Percentiles rank a stretch among this genome's conserved stretches.
Conservation (phyloP, 2,113 vertebrate species). For the Myiozetetes cayanensis region DNA sequence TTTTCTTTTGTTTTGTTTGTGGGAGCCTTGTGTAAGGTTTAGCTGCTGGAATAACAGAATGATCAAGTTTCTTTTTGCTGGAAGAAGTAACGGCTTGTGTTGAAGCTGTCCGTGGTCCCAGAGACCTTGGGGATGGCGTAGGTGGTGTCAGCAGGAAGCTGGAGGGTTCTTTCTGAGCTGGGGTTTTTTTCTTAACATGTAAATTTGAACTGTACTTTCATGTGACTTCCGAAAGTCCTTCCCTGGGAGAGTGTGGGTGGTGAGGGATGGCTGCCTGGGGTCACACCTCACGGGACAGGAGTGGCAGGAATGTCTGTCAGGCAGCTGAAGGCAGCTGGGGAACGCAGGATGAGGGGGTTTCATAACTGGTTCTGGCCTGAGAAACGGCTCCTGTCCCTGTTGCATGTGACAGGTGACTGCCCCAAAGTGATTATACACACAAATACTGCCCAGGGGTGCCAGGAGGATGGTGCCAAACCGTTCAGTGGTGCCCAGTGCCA, state of each 20-base stretch:
- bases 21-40: slow-evolving; percentile 27
- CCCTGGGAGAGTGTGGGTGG: not conserved
- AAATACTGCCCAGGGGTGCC: not conserved
- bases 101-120: not conserved
- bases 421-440: not conserved
- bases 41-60: slow-evolving; percentile 6
- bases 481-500: not conserved
- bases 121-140: not conserved
- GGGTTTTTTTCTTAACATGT: not conserved
- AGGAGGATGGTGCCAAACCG: not conserved
- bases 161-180: not conserved
- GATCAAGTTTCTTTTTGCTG: slow-evolving; percentile 31
- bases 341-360: not conserved
- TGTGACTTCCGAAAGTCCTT: not conserved
- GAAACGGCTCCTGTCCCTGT: not conserved
- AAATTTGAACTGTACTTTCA: not conserved
- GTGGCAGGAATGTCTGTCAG: accelerated
- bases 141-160: slow-evolving; percentile 29
- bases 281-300: not conserved
- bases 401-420: accelerated
- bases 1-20: slow-evolving; percentile 34
- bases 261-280: not conserved
- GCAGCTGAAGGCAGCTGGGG: not conserved
- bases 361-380: not conserved
- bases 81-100: not conserved